phyloP scores from a whole-genome alignment of 2,113 vertebrate species.

The Bujurquina vittata region DNA sequence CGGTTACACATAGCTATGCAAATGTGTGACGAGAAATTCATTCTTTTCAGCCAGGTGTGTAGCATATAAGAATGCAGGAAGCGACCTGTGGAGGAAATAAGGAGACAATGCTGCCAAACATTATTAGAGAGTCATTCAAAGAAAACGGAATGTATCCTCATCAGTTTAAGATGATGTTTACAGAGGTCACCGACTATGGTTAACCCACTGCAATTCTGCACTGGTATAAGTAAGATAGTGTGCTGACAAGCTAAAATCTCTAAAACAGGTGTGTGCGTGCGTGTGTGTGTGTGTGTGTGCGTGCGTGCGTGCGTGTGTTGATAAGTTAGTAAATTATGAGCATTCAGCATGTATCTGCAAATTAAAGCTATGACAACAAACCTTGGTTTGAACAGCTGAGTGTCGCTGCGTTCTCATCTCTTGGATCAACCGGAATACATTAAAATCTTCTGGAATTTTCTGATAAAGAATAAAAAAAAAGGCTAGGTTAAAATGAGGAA shows the following conservation, averaged over 20 bases:
- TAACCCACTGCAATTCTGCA: too few relatives aligned
- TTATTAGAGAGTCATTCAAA: too few relatives aligned
- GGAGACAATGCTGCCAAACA: too few relatives aligned
- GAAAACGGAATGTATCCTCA: neutral
- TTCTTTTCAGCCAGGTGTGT: neutral
- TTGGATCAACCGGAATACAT: conserved; percentile 96
- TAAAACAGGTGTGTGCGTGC: too few relatives aligned
- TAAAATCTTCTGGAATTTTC: conserved; percentile 99
- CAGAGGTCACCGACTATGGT: neutral
- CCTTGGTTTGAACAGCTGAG: conserved; percentile 99
- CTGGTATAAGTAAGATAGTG: too few relatives aligned
- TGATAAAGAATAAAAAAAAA: conserved; percentile 50
- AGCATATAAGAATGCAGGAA: neutral
- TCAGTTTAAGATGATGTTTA: neutral
- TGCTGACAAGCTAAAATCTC: too few relatives aligned
- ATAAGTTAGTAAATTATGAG: neutral
- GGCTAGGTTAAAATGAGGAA: neutral
- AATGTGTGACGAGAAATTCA: neutral
- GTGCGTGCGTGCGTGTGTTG: fast-evolving
- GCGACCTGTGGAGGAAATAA: neutral
- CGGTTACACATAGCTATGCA: neutral
- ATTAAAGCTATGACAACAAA: conserved; percentile 58
- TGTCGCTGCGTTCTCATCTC: conserved; percentile 99
- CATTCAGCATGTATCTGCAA: neutral
- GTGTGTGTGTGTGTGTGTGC: neutral